A percentile compares a stretch with the other conserved stretches of the same genome.
Conservation (phyloP, 2,797 vertebrate species). For the Cyclopterus lumpus region DNA sequence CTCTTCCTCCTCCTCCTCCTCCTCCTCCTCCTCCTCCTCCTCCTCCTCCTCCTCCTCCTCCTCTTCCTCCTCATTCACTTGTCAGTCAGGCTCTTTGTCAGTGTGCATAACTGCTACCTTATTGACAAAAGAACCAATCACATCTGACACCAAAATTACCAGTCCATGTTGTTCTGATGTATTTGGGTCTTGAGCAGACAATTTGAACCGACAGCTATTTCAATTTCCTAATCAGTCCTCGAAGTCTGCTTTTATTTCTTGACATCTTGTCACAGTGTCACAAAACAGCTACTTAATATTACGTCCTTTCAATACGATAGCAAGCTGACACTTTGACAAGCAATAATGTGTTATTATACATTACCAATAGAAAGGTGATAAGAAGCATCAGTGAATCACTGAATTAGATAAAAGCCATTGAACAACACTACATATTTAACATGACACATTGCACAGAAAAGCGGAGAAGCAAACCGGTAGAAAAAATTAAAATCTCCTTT, state of each 20-base stretch:
- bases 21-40: constrained; percentile 47
- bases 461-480: neutral
- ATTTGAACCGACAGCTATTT: constrained; percentile 64
- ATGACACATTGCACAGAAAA: constrained; percentile 11
- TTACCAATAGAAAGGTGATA: constrained; percentile 53
- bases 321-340: constrained; percentile 63
- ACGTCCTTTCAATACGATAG: constrained; percentile 38
- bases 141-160: constrained; percentile 74
- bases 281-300: constrained; percentile 53
- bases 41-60: constrained; percentile 36
- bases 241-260: constrained; percentile 64
- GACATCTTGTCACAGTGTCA: constrained; percentile 54
- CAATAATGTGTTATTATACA: constrained; percentile 54
- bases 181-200: constrained; percentile 55
- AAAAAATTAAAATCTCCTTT: neutral
- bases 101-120: constrained; percentile 47
- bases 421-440: constrained; percentile 19
- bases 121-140: constrained; percentile 75
- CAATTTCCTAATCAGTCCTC: constrained; percentile 66
- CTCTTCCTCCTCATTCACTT: constrained; percentile 54
- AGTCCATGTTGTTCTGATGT: constrained; percentile 54
- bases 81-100: constrained; percentile 71
- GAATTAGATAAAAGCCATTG: constrained; percentile 33
- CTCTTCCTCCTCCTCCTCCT: constrained; percentile 33
- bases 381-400: constrained; percentile 31